Conservation (phyloP, 2,888 invertebrate genomes). For the Dryocosmus kuriphilus region DNA sequence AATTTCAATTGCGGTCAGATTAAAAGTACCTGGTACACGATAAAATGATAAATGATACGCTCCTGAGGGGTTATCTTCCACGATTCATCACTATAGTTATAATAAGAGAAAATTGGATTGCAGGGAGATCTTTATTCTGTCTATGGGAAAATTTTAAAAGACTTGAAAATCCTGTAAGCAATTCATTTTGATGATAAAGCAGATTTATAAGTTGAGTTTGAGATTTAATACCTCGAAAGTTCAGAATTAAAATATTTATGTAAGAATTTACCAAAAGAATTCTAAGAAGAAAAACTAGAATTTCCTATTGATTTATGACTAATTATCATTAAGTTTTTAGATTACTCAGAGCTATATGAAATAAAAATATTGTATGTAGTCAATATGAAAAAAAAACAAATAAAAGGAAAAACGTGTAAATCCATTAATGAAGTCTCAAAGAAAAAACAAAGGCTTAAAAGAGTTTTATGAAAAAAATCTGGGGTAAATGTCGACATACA, state of each 20-base stretch:
- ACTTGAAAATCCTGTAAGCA: neutral
- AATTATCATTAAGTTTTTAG: too few species aligned
- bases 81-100: neutral
- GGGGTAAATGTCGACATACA: too few species aligned
- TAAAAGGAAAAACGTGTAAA: too few species aligned
- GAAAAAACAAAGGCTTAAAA: too few species aligned
- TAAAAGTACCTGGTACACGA: neutral
- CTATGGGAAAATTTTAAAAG: neutral
- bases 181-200: neutral
- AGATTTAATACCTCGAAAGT: neutral
- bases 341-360: neutral
- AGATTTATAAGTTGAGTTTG: neutral
- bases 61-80: neutral
- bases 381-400: too few species aligned
- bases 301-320: too few species aligned
- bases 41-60: neutral
- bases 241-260: neutral
- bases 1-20: neutral
- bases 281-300: neutral
- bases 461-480: too few species aligned
- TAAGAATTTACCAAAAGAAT: neutral
- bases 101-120: neutral
- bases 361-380: neutral
- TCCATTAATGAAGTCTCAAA: too few species aligned
- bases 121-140: conserved; percentile 1